Evolutionary conservation across 92 coral and sea anemone species (phyloP).

Genomic region (Zoanthus solanderi): DNA sequence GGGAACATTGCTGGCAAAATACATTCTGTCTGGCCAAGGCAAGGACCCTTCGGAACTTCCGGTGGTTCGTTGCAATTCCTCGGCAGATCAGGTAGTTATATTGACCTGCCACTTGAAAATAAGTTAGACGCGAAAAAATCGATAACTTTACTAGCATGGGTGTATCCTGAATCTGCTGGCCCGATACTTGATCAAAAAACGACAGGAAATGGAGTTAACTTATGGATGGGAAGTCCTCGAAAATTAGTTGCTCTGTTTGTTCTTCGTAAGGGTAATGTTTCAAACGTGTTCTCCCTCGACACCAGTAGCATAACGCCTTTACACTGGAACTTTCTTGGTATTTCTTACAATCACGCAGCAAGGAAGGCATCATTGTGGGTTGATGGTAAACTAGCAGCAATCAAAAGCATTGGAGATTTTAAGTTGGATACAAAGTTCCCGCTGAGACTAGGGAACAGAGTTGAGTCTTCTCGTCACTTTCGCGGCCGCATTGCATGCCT

Average conservation of each 20-base stretch:
- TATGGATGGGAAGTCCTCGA: conserved; percentile 40
- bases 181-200: conserved; percentile 22
- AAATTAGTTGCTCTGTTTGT: conserved; percentile 10
- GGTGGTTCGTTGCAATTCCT: conserved; percentile 44
- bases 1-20: conserved; percentile 12
- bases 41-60: conserved; percentile 27
- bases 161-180: conserved; percentile 32
- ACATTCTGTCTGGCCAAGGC: background rate
- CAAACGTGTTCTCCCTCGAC: conserved; percentile 4
- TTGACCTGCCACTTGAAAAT: background rate
- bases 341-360: conserved; percentile 13
- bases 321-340: conserved; percentile 41
- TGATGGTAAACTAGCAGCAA: conserved; percentile 29
- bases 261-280: background rate
- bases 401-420: conserved; percentile 12
- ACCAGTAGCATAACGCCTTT: conserved; percentile 29
- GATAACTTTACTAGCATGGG: conserved; percentile 37
- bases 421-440: background rate
- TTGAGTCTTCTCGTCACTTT: background rate
- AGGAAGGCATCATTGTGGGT: conserved; percentile 45
- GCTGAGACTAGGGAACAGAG: background rate
- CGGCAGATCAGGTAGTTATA: conserved; percentile 11
- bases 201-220: conserved; percentile 5
- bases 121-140: conserved; percentile 11
- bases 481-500: conserved; percentile 39